Evolutionary conservation across 2,888 invertebrate genomes (phyloP), one percentile per base, ranked within the genome.

Genomic region (Drosophila peninsularis): DNA sequence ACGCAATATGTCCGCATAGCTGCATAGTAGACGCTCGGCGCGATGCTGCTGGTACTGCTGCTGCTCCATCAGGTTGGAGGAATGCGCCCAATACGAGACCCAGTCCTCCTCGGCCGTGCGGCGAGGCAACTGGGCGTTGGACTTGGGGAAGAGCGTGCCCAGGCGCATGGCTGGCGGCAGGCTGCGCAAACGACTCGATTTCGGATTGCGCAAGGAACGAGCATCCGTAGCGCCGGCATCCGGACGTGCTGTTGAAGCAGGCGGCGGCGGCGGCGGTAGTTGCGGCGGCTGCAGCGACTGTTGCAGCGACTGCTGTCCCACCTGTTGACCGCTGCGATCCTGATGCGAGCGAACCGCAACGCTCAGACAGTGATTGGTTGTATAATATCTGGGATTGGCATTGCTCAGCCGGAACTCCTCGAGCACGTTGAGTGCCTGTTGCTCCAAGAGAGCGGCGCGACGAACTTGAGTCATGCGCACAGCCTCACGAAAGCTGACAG

Each of bases 1-100:
- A 2, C 60, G 53, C 54, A 61, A 14, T 0, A 41, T 36, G 10
- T 42, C 54, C 42, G 54, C 60, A 42, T 53, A 61, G 34, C 19
- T 61, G 42, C 27, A n/a, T 11, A 47, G 9, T 1, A 60, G 17
- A 0, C 39, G 4, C 2, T 58, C 58, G 14, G 19, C 39, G 0
- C 19, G 52, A 21, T 30, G 21, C 0, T 55, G 50, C 5, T 30
- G 21, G 0, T 55, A 39, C 5, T 32, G 50, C n/a, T 30, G 30
- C 47, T 50, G 36, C 5, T 50, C 39, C 14, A 39, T 9, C 24
- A 41, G 1, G 1, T n/a, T 13, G 0, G 52, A 30, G 1, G 52
- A 52, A 9, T 41, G 19, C 5, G 57, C 19, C 50, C 50, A 58
- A 2, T 13, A 50, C 21, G 50, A 11, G 19, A 50, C 30, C 57